A percentile compares a stretch with the other conserved stretches of the same genome.
Evolutionary conservation across 2,888 invertebrate genomes (phyloP).

Genomic region (Polyommatus iphigenia): DNA sequence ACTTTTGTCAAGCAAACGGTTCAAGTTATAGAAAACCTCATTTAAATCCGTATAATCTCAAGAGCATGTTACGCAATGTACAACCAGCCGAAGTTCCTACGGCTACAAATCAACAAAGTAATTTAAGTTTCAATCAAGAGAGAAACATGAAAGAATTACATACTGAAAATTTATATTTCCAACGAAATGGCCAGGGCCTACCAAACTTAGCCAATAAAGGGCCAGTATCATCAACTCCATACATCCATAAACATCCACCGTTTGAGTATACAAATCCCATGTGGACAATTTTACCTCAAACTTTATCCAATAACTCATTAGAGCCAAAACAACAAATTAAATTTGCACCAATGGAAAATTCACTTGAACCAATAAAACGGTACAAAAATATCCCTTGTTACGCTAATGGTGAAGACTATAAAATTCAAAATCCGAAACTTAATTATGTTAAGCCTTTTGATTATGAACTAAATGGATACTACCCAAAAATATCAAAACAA

Average conservation of each 20-base stretch:
- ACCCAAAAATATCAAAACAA: not conserved
- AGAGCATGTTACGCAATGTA: not conserved
- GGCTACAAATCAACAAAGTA: not conserved
- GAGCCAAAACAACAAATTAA: slow-evolving; percentile 7
- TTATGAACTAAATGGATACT: not conserved
- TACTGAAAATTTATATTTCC: not conserved
- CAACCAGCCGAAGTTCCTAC: not conserved
- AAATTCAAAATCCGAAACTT: not conserved
- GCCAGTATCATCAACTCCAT: slow-evolving; percentile 10
- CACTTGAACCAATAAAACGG: not conserved
- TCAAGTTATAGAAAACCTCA: not conserved
- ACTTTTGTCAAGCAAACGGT: not conserved
- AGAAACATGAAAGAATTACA: not conserved
- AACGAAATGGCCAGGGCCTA: not conserved
- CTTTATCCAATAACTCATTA: slow-evolving; percentile 8
- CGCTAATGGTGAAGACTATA: not conserved
- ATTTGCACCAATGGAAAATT: not conserved
- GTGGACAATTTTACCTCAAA: not conserved
- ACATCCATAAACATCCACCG: not conserved
- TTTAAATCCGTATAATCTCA: not conserved
- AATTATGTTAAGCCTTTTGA: not conserved
- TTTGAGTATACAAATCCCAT: slow-evolving; percentile 13
- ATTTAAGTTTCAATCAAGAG: not conserved
- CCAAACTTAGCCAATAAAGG: not conserved
- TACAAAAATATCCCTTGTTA: not conserved